Conservation (phyloP, 2,113 vertebrate species). For the Oreochromis tanganicae region DNA sequence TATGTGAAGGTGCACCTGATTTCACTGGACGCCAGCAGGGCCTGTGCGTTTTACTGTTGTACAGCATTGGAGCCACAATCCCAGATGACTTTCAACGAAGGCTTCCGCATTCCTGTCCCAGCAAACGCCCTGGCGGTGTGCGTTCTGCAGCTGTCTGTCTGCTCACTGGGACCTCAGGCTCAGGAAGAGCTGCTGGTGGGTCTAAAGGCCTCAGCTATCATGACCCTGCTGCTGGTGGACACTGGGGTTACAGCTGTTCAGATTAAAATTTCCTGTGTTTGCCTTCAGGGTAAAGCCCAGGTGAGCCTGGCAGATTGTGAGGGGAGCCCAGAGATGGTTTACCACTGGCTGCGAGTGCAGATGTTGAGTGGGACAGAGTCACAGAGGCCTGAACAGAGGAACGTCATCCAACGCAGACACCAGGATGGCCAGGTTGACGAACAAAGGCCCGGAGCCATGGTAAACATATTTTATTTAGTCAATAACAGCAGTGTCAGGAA, state of each 20-base stretch:
- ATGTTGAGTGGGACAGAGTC: slow-evolving; percentile 75
- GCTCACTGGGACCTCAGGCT: slow-evolving; percentile 79
- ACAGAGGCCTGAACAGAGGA: slow-evolving; percentile 60
- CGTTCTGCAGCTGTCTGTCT: slow-evolving; percentile 86
- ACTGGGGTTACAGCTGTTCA: neutral
- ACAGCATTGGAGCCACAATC: slow-evolving; percentile 85
- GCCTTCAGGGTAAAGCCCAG: slow-evolving; percentile 83
- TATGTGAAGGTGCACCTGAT: slow-evolving; percentile 89
- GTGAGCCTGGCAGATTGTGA: slow-evolving; percentile 80
- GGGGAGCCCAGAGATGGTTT: slow-evolving; percentile 81
- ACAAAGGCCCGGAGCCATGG: slow-evolving; percentile 58
- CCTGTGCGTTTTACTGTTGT: slow-evolving; percentile 87
- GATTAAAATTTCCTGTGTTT: neutral
- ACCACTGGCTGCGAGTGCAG: slow-evolving; percentile 86
- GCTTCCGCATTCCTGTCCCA: slow-evolving; percentile 86
- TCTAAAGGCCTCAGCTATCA: neutral
- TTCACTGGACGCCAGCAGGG: slow-evolving; percentile 79
- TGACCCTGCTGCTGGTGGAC: neutral
- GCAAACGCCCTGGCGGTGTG: slow-evolving; percentile 75
- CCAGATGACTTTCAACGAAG: slow-evolving; percentile 88
- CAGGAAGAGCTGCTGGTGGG: slow-evolving; percentile 91
- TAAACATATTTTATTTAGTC: neutral
- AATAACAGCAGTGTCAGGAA: neutral
- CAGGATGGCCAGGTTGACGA: slow-evolving; percentile 66
- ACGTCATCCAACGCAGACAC: slow-evolving; percentile 45